phyloP scores from a whole-genome alignment of 2,797 vertebrate species.

The Onychomys torridus region DNA sequence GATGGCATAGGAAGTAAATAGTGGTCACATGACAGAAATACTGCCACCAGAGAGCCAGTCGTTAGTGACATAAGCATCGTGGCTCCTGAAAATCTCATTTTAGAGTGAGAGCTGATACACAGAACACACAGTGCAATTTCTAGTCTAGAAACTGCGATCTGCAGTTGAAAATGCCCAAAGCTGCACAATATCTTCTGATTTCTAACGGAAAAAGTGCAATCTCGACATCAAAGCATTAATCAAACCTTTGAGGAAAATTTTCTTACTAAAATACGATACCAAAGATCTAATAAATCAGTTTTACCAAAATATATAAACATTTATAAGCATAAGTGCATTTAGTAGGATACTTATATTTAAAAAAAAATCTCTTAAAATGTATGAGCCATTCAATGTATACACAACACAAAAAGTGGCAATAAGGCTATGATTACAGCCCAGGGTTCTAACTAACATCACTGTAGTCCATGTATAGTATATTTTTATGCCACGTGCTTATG shows the following conservation, averaged over 20 bases:
- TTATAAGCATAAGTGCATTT: conserved; percentile 73
- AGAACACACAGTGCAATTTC: conserved; percentile 58
- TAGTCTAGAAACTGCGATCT: conserved; percentile 56
- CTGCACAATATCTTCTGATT: conserved; percentile 44
- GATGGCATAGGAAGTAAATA: conserved; percentile 25
- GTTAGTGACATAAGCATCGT: neutral
- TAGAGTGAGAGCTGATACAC: conserved; percentile 27
- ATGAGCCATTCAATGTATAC: conserved; percentile 56
- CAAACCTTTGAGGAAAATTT: conserved; percentile 45
- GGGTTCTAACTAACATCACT: neutral
- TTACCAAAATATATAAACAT: conserved; percentile 72
- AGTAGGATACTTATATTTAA: conserved; percentile 59
- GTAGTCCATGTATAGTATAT: conserved; percentile 26
- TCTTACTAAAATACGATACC: conserved; percentile 78
- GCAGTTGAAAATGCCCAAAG: conserved; percentile 63
- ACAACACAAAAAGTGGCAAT: conserved; percentile 10
- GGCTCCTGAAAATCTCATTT: neutral
- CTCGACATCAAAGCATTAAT: conserved; percentile 70
- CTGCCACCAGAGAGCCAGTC: conserved; percentile 7
- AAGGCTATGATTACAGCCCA: conserved; percentile 30
- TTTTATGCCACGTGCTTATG: conserved; percentile 41
- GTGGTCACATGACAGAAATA: neutral
- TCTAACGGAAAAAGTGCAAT: conserved; percentile 44
- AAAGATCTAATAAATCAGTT: conserved; percentile 61
- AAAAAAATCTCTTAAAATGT: conserved; percentile 75